phyloP scores from a whole-genome alignment of 2,888 invertebrate species.

The Brassicogethes aeneus region DNA sequence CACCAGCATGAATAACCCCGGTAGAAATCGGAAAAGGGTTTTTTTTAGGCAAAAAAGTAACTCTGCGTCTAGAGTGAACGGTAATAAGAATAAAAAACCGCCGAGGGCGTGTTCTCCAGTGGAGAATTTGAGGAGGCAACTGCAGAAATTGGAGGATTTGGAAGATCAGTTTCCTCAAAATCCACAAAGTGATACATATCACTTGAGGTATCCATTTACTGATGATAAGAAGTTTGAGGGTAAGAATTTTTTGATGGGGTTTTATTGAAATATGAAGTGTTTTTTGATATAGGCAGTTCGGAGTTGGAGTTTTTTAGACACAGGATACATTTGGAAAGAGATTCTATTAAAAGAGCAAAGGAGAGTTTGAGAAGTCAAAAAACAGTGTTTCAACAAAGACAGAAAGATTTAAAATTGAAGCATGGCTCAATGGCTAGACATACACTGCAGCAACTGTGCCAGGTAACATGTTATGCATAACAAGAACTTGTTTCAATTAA shows the following conservation, averaged over 20 bases:
- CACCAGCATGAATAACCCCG: conserved; percentile 41
- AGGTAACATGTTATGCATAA: conserved; percentile 32
- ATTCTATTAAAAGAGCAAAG: conserved; percentile 74
- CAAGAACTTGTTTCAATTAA: background rate
- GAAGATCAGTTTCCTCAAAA: conserved; percentile 71
- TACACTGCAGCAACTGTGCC: conserved; percentile 47
- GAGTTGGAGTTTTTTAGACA: conserved; percentile 79
- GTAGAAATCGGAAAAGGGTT: conserved; percentile 54
- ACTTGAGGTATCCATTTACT: conserved; percentile 71
- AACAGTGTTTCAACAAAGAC: conserved; percentile 57
- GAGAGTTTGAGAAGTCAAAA: conserved; percentile 62
- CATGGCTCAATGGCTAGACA: conserved; percentile 43
- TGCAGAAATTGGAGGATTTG: conserved; percentile 71
- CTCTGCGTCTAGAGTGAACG: conserved; percentile 56
- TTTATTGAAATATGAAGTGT: background rate
- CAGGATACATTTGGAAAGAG: conserved; percentile 69
- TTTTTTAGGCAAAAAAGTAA: conserved; percentile 47
- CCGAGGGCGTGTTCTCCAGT: conserved; percentile 61
- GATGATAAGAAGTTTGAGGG: conserved; percentile 46
- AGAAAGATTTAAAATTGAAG: conserved; percentile 44
- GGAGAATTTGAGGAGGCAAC: conserved; percentile 69
- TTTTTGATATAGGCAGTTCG: conserved; percentile 39
- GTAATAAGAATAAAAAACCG: conserved; percentile 43
- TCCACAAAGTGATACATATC: conserved; percentile 61
- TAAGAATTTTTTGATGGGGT: background rate